These are phyloP conservation scores for Coracopsis vasa DNA, from an alignment of 2,113 vertebrate species.

Conservation along the genomic window DNA sequence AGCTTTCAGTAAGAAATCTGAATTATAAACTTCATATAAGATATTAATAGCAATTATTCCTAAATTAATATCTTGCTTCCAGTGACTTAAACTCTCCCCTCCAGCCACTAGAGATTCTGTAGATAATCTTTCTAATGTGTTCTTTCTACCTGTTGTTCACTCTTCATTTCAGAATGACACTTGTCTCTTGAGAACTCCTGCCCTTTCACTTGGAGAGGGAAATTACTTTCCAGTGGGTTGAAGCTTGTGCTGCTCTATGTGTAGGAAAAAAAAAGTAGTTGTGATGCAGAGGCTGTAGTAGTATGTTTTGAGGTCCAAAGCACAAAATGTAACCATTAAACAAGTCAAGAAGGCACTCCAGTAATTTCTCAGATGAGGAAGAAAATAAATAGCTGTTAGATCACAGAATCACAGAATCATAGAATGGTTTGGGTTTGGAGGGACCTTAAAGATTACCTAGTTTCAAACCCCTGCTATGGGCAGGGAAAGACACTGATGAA, in stretches of 20 bases:
- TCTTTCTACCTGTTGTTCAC: not conserved
- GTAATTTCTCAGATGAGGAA: not conserved
- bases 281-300: not conserved
- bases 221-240: not conserved
- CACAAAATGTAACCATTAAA: not conserved
- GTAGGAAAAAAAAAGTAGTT: not conserved
- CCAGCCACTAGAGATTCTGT: not conserved
- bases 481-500: not conserved
- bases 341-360: not conserved
- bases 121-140: not conserved
- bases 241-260: not conserved
- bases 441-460: not conserved
- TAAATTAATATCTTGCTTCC: not conserved
- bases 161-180: not conserved
- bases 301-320: not conserved
- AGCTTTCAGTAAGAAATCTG: not conserved
- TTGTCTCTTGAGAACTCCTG: not conserved
- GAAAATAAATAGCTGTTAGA: not conserved
- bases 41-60: not conserved
- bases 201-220: not conserved
- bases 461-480: not conserved
- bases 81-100: not conserved
- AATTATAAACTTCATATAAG: not conserved
- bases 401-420: not conserved
- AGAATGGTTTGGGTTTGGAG: not conserved